Evolutionary conservation across 2,888 invertebrate species (phyloP).

Genomic region (Acronicta psi): DNA sequence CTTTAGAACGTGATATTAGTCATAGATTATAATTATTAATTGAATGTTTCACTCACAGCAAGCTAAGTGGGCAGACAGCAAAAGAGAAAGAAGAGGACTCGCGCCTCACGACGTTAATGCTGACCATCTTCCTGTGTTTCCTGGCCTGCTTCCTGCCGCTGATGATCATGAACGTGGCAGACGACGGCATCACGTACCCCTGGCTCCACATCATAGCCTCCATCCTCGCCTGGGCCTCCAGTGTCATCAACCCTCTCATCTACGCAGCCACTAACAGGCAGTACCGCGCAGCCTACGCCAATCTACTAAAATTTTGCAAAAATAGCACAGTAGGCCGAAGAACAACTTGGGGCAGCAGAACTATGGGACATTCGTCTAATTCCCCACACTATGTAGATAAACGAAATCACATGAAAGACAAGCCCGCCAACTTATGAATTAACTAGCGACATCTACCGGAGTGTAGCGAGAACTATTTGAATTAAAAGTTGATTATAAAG

Average conservation of each 20-base stretch:
- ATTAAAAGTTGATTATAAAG: constrained; percentile 4
- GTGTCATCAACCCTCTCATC: constrained; percentile 96
- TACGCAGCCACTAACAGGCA: constrained; percentile 97
- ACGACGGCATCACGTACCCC: constrained; percentile 92
- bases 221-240: constrained; percentile 96
- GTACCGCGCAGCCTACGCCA: constrained; percentile 91
- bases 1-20: no score
- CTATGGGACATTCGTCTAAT: constrained; percentile 84
- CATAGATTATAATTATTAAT: background rate
- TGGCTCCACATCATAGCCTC: constrained; percentile 95
- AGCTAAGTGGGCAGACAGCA: constrained; percentile 83
- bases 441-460: constrained; percentile 41
- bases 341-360: constrained; percentile 84
- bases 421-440: constrained; percentile 81
- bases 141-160: constrained; percentile 95
- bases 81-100: constrained; percentile 92
- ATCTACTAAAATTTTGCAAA: constrained; percentile 84
- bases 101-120: constrained; percentile 95
- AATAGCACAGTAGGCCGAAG: constrained; percentile 76
- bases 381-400: constrained; percentile 83
- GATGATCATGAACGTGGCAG: constrained; percentile 96
- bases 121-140: constrained; percentile 96
- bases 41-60: constrained; percentile 73
- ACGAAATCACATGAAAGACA: constrained; percentile 76
- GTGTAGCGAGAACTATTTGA: constrained; percentile 8